These are phyloP conservation scores for Oopsacas minuta DNA, from an alignment of 37 sponge, comb jelly and placozoan species.

Conservation along the genomic window DNA sequence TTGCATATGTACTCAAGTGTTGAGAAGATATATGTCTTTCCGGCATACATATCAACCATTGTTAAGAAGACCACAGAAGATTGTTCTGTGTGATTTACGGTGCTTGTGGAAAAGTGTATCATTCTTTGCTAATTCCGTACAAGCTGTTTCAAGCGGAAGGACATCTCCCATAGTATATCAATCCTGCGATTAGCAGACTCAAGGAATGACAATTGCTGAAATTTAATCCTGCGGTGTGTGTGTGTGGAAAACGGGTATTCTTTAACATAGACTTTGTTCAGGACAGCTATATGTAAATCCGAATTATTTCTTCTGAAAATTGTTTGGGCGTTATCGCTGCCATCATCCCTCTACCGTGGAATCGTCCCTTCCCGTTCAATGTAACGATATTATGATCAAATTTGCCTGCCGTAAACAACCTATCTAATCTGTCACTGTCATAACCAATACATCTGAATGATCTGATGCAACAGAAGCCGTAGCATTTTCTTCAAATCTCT, in stretches of 20 bases:
- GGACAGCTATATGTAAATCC: constrained; percentile 15
- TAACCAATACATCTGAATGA: neutral
- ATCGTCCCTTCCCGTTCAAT: neutral
- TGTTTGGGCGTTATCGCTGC: neutral
- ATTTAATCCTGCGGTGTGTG: neutral
- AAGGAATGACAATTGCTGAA: neutral
- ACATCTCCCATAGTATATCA: neutral
- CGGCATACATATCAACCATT: neutral
- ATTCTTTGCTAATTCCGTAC: neutral
- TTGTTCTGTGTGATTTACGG: neutral
- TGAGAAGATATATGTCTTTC: neutral
- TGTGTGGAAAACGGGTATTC: neutral
- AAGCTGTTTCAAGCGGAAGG: neutral
- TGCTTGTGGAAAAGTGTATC: too few species aligned
- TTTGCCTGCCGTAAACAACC: constrained; percentile 5
- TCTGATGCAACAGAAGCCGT: constrained; percentile 13
- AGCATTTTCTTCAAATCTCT: neutral
- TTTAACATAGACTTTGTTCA: constrained; percentile 14
- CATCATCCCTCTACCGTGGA: constrained; percentile 21
- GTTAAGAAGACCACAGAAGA: neutral
- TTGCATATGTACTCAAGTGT: neutral
- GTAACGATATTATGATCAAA: constrained; percentile 5
- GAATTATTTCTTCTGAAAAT: neutral
- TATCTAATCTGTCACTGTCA: constrained; percentile 8
- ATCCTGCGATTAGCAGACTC: neutral